A percentile compares a stretch with the other conserved stretches of the same genome.
These are phyloP conservation scores for Zaprionus ornatus DNA, from an alignment of 1,140 invertebrate species.

Conservation along the genomic window DNA sequence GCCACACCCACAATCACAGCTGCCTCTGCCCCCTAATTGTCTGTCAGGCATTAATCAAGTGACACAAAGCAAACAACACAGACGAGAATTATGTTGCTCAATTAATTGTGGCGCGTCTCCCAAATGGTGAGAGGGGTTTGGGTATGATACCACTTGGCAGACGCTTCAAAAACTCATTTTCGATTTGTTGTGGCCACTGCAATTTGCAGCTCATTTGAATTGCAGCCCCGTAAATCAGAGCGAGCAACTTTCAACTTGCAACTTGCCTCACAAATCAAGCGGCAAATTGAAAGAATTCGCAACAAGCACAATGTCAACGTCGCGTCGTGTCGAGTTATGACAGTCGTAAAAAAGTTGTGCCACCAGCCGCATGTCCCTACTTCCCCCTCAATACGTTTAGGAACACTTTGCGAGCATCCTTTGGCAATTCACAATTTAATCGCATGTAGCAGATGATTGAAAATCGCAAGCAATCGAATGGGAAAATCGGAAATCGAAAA, in stretches of 20 bases:
- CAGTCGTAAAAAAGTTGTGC: conserved; percentile 46
- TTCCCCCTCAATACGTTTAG: not conserved
- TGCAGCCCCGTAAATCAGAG: conserved; percentile 65
- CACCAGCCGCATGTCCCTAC: not conserved
- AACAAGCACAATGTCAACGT: conserved; percentile 35
- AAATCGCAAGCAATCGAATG: conserved; percentile 4
- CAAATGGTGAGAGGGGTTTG: not conserved
- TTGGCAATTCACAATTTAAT: conserved; percentile 31
- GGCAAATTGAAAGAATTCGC: conserved; percentile 52
- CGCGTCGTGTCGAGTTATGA: conserved; percentile 48
- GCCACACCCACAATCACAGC: not conserved
- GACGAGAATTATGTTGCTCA: conserved; percentile 59
- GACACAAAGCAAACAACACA: conserved; percentile 25
- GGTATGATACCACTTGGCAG: conserved; percentile 19
- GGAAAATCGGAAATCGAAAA: not conserved
- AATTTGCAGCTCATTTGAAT: conserved; percentile 77
- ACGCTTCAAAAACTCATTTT: not conserved
- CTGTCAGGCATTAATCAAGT: conserved; percentile 66
- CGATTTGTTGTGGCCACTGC: conserved; percentile 30
- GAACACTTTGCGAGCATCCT: conserved; percentile 6
- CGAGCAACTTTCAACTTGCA: conserved; percentile 37
- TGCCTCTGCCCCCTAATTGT: conserved; percentile 38
- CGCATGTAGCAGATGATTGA: conserved; percentile 17
- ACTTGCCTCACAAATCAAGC: conserved; percentile 65
- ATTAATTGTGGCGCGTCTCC: conserved; percentile 52